Conservation (phyloP, 2,888 invertebrate genomes). For the Parnassius glacialis region DNA sequence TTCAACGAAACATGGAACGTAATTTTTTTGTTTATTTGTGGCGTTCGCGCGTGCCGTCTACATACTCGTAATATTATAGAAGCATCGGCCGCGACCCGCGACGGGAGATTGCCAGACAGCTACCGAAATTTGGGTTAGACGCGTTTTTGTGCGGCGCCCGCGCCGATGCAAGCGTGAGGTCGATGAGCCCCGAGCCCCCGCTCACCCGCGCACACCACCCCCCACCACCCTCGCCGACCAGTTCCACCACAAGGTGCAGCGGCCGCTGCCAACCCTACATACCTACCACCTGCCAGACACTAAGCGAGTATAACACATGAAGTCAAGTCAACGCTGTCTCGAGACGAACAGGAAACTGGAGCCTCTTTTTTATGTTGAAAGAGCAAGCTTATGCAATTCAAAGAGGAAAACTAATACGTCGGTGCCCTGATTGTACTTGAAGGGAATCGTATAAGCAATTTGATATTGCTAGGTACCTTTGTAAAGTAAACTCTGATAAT, state of each 20-base stretch:
- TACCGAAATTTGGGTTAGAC: constrained; percentile 77
- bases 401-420: constrained; percentile 8
- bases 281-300: constrained; percentile 78
- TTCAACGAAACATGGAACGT: not conserved
- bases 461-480: too few species aligned
- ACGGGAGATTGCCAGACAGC: constrained; percentile 66
- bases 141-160: constrained; percentile 66
- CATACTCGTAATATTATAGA: constrained; percentile 36
- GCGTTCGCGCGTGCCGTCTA: constrained; percentile 58
- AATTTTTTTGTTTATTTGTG: constrained; percentile 4
- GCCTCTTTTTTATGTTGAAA: constrained; percentile 14
- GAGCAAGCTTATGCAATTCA: constrained; percentile 6
- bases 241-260: constrained; percentile 76
- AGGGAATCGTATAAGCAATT: too few species aligned
- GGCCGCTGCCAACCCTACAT: constrained; percentile 71
- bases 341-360: constrained; percentile 33
- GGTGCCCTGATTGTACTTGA: not conserved
- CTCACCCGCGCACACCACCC: constrained; percentile 40
- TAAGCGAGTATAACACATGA: constrained; percentile 62
- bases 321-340: constrained; percentile 33
- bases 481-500: too few species aligned
- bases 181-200: constrained; percentile 60
- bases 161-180: constrained; percentile 62
- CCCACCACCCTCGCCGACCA: constrained; percentile 58
- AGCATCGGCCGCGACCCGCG: constrained; percentile 46